phyloP scores from a whole-genome alignment of 2,797 vertebrate species.

The Gymnopithys bicolor region DNA sequence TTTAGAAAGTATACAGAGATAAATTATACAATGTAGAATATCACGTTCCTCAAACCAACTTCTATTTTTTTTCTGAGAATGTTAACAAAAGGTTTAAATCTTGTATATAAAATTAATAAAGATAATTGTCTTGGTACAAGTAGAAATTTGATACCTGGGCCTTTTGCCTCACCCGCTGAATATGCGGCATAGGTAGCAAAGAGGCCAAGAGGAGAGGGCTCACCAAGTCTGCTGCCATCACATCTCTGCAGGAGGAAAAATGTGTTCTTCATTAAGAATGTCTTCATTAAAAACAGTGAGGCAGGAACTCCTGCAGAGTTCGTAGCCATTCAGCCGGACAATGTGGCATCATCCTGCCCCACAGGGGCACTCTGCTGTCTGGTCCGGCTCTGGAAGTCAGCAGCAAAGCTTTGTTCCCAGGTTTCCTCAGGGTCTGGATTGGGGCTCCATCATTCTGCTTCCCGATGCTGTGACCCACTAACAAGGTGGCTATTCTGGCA shows the following conservation, averaged over 20 bases:
- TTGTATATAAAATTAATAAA: not conserved
- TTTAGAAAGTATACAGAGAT: not conserved
- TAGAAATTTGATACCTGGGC: not conserved
- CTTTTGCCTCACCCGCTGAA: not conserved
- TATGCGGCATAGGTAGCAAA: fast-evolving
- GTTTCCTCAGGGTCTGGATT: not conserved
- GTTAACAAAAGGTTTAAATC: not conserved
- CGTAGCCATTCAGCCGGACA: not conserved
- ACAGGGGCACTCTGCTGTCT: not conserved
- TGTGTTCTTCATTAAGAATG: not conserved
- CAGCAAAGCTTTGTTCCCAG: not conserved
- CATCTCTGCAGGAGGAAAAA: not conserved
- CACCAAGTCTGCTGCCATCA: not conserved
- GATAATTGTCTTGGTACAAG: not conserved
- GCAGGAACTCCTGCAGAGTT: not conserved
- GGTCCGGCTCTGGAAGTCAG: not conserved
- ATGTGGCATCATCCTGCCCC: not conserved
- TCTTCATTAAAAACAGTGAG: not conserved
- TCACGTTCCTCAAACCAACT: not conserved
- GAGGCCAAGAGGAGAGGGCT: not conserved
- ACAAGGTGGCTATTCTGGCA: not conserved
- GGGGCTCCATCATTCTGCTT: not conserved
- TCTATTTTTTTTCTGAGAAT: not conserved
- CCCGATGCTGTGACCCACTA: no score
- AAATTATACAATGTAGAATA: not conserved